Evolutionary conservation across 64 coral and sea anemone species (phyloP).

Genomic region (Catalaphyllia jardinei): DNA sequence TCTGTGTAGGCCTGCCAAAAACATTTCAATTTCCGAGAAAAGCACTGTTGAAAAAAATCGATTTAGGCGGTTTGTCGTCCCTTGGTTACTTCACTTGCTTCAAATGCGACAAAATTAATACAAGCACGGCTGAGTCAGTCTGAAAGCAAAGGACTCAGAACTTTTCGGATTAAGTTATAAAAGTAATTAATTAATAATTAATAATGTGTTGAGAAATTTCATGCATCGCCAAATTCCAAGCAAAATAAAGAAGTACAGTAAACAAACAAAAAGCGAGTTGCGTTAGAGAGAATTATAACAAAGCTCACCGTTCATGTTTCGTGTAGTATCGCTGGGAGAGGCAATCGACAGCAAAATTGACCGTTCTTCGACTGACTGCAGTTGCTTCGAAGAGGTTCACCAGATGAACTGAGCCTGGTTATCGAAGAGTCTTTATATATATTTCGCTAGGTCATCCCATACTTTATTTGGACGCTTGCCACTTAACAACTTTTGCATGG

Average conservation of each 20-base stretch:
- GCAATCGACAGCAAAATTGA: neutral
- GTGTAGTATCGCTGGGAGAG: neutral
- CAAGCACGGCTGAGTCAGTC: too few species aligned
- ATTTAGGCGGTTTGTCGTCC: too few species aligned
- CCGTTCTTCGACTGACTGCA: neutral
- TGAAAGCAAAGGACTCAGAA: neutral
- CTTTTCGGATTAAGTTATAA: too few species aligned
- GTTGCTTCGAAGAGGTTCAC: neutral
- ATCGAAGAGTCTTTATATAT: neutral
- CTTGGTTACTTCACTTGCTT: too few species aligned
- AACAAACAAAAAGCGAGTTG: neutral
- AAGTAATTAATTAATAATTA: too few species aligned
- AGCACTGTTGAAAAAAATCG: too few species aligned
- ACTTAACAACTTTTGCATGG: neutral
- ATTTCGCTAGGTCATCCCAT: neutral
- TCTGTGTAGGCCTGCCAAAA: too few species aligned
- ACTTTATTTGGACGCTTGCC: neutral
- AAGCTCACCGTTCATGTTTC: neutral
- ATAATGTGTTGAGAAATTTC: neutral
- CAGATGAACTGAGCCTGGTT: neutral
- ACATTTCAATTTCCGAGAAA: too few species aligned
- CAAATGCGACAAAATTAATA: too few species aligned
- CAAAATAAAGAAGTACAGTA: neutral
- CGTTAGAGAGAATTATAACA: neutral
- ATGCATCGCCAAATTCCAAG: neutral